phyloP scores from a whole-genome alignment of 2,888 invertebrate species.

The Mycalesis mineus region DNA sequence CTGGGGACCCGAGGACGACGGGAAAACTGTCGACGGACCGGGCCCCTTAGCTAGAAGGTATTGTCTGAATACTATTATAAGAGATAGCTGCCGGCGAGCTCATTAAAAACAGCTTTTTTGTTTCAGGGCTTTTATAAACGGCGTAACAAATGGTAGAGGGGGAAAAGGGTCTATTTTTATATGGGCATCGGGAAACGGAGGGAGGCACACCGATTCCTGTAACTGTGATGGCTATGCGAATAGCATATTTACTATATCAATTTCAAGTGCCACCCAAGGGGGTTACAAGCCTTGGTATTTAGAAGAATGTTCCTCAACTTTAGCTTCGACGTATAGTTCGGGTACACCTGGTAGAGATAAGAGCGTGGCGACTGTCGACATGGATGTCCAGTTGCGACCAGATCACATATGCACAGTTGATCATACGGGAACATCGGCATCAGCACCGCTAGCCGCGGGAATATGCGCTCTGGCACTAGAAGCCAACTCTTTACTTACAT shows the following conservation, averaged over 20 bases:
- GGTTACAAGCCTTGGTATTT: conserved; percentile 98
- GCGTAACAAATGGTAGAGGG: conserved; percentile 93
- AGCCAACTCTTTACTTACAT: conserved; percentile 94
- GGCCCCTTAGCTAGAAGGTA: conserved; percentile 89
- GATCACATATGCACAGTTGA: conserved; percentile 94
- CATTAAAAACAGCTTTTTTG: conserved; percentile 58
- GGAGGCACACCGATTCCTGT: conserved; percentile 96
- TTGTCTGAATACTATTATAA: conserved; percentile 48
- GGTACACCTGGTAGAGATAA: conserved; percentile 95
- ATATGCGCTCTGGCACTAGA: conserved; percentile 95
- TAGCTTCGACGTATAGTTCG: conserved; percentile 98
- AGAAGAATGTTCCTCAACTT: conserved; percentile 98
- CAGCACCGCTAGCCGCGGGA: conserved; percentile 96
- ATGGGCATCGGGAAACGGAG: conserved; percentile 99
- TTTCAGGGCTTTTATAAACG: conserved; percentile 92
- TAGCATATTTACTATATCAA: conserved; percentile 98
- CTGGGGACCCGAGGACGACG: conserved; percentile 98
- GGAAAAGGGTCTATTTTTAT: conserved; percentile 97
- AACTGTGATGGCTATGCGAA: conserved; percentile 99
- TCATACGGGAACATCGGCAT: conserved; percentile 95
- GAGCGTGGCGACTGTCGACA: conserved; percentile 93
- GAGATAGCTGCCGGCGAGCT: conserved; percentile 49
- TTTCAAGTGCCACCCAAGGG: conserved; percentile 97
- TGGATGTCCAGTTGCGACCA: conserved; percentile 90
- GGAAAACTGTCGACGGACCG: conserved; percentile 97